phyloP scores from a whole-genome alignment of 2,888 invertebrate species.

The Sphaerophoria taeniata region DNA sequence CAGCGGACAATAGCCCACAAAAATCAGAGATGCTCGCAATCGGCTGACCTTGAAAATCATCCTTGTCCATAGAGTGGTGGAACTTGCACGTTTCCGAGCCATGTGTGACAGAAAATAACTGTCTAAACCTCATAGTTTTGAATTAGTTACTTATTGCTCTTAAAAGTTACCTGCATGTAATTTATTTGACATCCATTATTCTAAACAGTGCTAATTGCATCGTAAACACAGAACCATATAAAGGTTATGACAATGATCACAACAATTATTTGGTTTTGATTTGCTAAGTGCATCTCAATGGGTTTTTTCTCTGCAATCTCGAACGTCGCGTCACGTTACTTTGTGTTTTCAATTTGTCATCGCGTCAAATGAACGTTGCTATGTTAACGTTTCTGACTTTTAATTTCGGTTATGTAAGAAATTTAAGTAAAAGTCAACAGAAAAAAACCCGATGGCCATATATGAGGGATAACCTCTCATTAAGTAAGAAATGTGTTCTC shows the following conservation, averaged over 20 bases:
- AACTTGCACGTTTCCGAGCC: not conserved
- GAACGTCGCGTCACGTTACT: not conserved
- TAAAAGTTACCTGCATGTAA: not conserved
- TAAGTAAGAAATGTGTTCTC: constrained; percentile 28
- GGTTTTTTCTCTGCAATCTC: not conserved
- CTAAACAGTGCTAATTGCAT: constrained; percentile 1
- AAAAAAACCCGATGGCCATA: constrained; percentile 60
- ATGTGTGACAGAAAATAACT: not conserved
- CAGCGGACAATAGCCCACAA: constrained; percentile 32
- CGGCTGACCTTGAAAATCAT: not conserved
- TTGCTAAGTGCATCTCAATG: constrained; percentile 18
- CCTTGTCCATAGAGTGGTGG: not conserved
- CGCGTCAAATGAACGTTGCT: too few relatives aligned
- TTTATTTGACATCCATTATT: not conserved
- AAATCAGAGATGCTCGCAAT: not conserved
- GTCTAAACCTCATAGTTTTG: not conserved
- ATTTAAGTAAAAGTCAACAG: constrained; percentile 41
- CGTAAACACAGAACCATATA: constrained; percentile 3
- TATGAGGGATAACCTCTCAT: constrained; percentile 4
- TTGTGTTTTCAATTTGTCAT: not conserved
- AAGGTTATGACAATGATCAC: not conserved
- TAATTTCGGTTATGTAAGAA: constrained; percentile 40
- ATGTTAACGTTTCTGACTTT: not conserved
- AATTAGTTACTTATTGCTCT: constrained; percentile 12
- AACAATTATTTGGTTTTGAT: not conserved